Base-by-base conservation (phyloP, 2,797 vertebrate species). In the Urosaurus nigricauda region DNA sequence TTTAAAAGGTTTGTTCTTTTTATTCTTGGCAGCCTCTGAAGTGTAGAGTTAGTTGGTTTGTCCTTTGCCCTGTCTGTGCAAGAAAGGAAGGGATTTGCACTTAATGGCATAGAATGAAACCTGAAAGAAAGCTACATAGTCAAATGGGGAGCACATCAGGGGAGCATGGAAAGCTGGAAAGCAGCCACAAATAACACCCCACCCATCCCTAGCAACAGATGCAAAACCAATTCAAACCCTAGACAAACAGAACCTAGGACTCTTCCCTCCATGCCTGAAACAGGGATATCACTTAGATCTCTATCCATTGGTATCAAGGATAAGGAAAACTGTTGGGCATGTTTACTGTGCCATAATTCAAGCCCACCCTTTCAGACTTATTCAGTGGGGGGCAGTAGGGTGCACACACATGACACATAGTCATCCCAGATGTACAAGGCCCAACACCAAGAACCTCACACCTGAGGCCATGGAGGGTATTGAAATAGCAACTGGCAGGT, bases 401-500 rank as follows among this genome's bases (percentile, higher is more conserved):
- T 47, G 26, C 40, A 12, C 47, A 4, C 63, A 37, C 60, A 70
- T 19, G 47, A 70, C 29, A 2, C 26, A 40, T 21, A 71, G 47
- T 58, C 14, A 71, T 56, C 35, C 43, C 11, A 58, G 43, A 43
- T 81, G 68, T 68, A 53, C n/a, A 9, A 53, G n/a, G 70, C n/a
- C 65, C 65, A 73, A 17, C n/a, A 70, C 5, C 35, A 43, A 37
- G 68, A 40, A 60, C 37, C 21, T 26, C 43, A 47, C 51, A 80
- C 60, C n/a, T 3, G 3, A 40, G 26, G 29, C 35, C 71, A 47
- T 37, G 43, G 73, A 43, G 84, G 19, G 9, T n/a, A 77, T 24
- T 85, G 84, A 77, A 75, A 85, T 17, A 75, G 73, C 35, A 7
- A 47, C 79, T 74, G 68, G 5, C 65, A 87, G 51, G 51, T 40